Base-by-base conservation (phyloP, 2,113 vertebrate genomes). In the Baryphthengus martii region DNA sequence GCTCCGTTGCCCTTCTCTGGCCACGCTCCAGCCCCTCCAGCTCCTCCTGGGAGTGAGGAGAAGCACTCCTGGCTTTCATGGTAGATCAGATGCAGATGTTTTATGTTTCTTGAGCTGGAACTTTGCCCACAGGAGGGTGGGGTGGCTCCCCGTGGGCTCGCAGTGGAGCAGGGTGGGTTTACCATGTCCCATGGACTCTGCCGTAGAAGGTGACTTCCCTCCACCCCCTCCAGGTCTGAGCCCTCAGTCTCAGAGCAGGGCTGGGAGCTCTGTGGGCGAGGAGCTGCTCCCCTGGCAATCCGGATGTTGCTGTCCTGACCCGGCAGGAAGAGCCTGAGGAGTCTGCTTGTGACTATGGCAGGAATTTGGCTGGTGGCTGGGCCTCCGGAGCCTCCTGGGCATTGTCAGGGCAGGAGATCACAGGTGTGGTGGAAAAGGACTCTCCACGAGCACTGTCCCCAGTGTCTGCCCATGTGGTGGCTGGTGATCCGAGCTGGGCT, bases 181-280 rank as follows among this genome's bases (percentile, higher is more conserved):
- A 52, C 37, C 2, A 2, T 55, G 35, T 55, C 59, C 63, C 31
- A 1, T 62, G 14, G 52, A 4, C 33, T n/a, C 53, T 17, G 5
- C 39, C 13, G 2, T 3, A 9, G 37, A 17, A 24, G 35, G 2
- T 44, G 18, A 16, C 31, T 56, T 37, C n/a, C 65, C 17, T 71
- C 40, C n/a, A 9, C 14, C 39, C 65, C 47, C 26, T 44, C 35
- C 25, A 19, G 1, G 10, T 28, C 40, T 50, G 40, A 45, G 14
- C 58, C n/a, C 20, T 25, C 21, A 12, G 33, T 63, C 52, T 72
- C 0, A 0, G 39, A 37, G 49, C 40, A 1, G 4, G 13, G 14
- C 5, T 31, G 45, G 52, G 33, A 10, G 40, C 83, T 42, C 44
- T 55, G 25, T 28, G 44, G 7, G 28, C 47, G 61, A 18, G 52